Percentiles rank a stretch among this genome's conserved stretches.
Conservation (phyloP, 2,113 vertebrate species). For the Helogale parvula region DNA sequence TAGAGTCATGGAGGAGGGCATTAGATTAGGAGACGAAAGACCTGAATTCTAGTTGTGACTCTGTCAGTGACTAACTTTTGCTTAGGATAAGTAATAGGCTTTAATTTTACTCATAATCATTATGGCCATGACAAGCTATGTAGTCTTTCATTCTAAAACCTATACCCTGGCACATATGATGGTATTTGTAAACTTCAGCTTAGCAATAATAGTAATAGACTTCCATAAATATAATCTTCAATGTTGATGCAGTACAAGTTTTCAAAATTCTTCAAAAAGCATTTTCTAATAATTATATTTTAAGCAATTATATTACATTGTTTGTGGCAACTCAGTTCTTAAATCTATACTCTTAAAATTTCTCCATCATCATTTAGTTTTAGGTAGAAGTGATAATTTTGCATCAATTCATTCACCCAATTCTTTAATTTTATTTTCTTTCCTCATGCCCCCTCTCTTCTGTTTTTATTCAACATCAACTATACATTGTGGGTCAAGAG, state of each 20-base stretch:
- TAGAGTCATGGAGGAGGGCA: background rate
- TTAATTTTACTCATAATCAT: background rate
- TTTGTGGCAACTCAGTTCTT: background rate
- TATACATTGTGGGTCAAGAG: background rate
- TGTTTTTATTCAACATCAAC: background rate
- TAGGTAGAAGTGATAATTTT: background rate
- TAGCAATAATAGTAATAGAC: background rate
- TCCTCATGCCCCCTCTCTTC: accelerated
- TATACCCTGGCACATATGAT: background rate
- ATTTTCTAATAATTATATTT: background rate
- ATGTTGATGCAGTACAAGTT: background rate
- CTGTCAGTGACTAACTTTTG: background rate
- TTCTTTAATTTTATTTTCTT: background rate
- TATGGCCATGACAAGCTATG: background rate
- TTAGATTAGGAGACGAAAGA: background rate
- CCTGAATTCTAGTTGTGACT: background rate
- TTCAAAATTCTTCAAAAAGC: background rate
- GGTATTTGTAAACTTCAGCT: background rate
- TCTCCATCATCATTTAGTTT: background rate
- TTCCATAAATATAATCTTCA: background rate
- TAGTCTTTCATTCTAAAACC: background rate
- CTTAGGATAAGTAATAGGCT: background rate
- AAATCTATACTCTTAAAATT: background rate
- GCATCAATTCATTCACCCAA: background rate
- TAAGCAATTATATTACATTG: background rate